Percentiles rank a stretch among this genome's conserved stretches.
These are phyloP conservation scores for Frankliniella fusca DNA, from an alignment of 2,888 invertebrate genomes.

Conservation along the genomic window DNA sequence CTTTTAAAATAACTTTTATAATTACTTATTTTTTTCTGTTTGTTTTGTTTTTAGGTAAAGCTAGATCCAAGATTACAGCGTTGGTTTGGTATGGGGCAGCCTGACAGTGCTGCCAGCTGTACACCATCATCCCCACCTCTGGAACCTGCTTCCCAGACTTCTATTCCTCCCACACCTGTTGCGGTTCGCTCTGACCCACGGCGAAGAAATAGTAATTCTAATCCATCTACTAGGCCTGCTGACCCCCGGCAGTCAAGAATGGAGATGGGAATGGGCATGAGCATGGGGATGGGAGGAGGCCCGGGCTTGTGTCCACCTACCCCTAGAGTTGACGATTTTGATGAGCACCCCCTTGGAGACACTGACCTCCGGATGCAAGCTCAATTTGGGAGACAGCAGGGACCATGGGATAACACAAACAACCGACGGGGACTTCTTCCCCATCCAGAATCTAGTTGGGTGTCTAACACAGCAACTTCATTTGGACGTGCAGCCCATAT, in stretches of 20 bases:
- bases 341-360: not conserved
- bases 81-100: slow-evolving; percentile 8
- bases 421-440: not conserved
- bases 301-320: not conserved
- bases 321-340: not conserved
- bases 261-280: not conserved
- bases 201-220: not conserved
- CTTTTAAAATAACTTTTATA: not conserved
- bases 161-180: not conserved
- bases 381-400: not conserved
- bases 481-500: not conserved
- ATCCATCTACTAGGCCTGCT: not conserved
- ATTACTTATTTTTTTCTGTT: not conserved
- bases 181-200: not conserved
- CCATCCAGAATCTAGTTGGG: not conserved
- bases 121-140: not conserved
- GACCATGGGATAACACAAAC: not conserved
- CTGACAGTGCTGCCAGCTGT: not conserved
- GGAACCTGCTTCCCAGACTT: not conserved
- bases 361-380: not conserved
- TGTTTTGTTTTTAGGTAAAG: slow-evolving; percentile 21
- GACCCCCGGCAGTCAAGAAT: not conserved
- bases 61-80: slow-evolving; percentile 28
- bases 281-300: not conserved
- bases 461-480: not conserved